Evolutionary conservation across 2,797 vertebrate species (phyloP).

Genomic region (Trachurus trachurus): DNA sequence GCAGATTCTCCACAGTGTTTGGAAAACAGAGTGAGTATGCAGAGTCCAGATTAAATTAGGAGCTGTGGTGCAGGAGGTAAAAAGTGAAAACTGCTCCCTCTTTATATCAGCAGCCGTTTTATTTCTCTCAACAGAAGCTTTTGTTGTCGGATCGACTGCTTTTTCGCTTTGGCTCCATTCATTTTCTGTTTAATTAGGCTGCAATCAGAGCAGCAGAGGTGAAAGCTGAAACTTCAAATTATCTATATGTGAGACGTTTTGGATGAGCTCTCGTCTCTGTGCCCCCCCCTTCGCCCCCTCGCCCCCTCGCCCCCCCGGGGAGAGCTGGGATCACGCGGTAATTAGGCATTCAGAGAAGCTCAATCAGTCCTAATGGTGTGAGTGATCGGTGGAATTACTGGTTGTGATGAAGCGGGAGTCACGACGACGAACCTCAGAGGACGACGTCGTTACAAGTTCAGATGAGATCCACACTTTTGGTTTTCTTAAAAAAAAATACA

Average conservation of each 20-base stretch:
- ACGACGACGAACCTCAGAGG: constrained; percentile 1
- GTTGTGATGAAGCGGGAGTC: constrained; percentile 4
- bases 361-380: constrained; percentile 41
- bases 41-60: constrained; percentile 23
- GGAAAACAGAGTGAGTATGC: not conserved
- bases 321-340: constrained; percentile 17
- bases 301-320: not conserved
- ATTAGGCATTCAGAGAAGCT: constrained; percentile 42
- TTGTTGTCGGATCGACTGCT: constrained; percentile 26
- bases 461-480: no score
- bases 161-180: not conserved
- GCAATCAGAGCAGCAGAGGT: constrained; percentile 45
- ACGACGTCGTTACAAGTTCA: not conserved
- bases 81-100: not conserved
- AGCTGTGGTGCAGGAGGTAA: constrained; percentile 4
- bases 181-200: constrained; percentile 37
- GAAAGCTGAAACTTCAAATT: constrained; percentile 20
- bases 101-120: not conserved
- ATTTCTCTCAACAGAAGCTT: constrained; percentile 1
- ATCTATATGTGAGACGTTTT: constrained; percentile 7
- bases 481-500: not conserved
- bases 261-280: not conserved
- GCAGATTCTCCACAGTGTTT: constrained; percentile 17
- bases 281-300: not conserved
- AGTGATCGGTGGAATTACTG: constrained; percentile 44